A percentile compares a stretch with the other conserved stretches of the same genome.
Evolutionary conservation across 2,888 invertebrate genomes (phyloP).

Genomic region (Athalia rosae): DNA sequence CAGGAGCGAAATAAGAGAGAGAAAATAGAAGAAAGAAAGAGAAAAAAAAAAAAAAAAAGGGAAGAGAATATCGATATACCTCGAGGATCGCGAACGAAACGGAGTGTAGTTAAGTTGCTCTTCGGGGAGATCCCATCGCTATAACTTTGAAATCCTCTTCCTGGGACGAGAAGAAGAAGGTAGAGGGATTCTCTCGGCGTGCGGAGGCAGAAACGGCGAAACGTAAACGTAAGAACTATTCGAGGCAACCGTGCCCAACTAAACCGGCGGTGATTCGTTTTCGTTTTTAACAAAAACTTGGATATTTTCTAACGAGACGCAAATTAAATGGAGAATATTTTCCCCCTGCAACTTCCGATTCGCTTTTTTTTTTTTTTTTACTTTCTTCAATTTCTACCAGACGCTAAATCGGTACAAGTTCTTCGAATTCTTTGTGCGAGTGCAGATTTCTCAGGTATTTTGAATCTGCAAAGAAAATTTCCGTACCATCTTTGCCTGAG

Average conservation of each 20-base stretch:
- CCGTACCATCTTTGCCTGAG: not conserved
- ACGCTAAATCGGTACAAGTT: not conserved
- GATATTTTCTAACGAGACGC: too few species aligned
- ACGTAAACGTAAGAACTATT: conserved; percentile 3
- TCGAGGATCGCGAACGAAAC: conserved; percentile 36
- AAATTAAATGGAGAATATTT: too few species aligned
- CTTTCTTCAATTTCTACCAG: not conserved
- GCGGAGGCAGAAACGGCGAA: not conserved
- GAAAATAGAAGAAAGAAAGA: not conserved
- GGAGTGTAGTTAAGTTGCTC: conserved; percentile 36
- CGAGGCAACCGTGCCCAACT: too few species aligned
- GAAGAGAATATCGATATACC: conserved; percentile 16
- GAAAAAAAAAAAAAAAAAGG: not conserved
- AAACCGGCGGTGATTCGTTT: too few species aligned
- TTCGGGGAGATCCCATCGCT: conserved; percentile 38
- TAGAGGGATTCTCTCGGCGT: not conserved
- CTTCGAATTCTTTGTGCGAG: too few species aligned
- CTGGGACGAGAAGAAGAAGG: conserved; percentile 17
- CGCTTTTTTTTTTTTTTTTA: not conserved
- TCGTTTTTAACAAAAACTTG: too few species aligned
- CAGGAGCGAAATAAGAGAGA: not conserved
- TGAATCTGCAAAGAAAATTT: not conserved
- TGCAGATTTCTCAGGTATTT: not conserved
- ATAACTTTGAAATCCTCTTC: conserved; percentile 28
- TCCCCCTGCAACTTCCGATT: too few species aligned